phyloP scores from a whole-genome alignment of 2,888 invertebrate genomes.

The Apamea crenata region DNA sequence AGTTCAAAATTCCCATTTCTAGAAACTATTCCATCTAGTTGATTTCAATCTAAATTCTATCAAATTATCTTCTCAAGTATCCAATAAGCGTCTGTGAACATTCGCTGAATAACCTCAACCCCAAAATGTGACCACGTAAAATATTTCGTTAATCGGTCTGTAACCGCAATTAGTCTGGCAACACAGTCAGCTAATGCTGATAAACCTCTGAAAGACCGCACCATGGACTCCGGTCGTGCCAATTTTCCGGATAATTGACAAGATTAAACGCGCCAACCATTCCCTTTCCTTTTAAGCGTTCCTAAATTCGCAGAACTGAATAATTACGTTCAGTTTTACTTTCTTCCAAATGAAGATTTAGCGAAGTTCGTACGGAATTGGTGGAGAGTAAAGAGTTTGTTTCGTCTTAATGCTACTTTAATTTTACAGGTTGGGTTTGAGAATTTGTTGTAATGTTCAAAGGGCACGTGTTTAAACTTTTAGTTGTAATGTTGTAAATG shows the following conservation, averaged over 20 bases:
- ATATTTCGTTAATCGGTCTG: constrained; percentile 43
- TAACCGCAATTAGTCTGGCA: constrained; percentile 47
- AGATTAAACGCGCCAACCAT: constrained; percentile 81
- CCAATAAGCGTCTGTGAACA: constrained; percentile 30
- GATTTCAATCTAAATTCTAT: constrained; percentile 26
- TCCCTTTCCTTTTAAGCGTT: constrained; percentile 78
- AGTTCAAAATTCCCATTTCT: constrained; percentile 38
- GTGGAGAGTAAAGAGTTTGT: constrained; percentile 73
- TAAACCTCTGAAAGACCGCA: constrained; percentile 69
- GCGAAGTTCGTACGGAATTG: constrained; percentile 69
- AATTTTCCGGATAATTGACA: constrained; percentile 84
- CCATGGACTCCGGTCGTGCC: constrained; percentile 67
- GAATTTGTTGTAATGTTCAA: constrained; percentile 46
- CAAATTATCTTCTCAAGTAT: constrained; percentile 19
- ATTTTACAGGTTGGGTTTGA: constrained; percentile 59
- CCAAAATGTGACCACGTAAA: constrained; percentile 35
- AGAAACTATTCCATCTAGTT: constrained; percentile 30
- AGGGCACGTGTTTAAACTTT: constrained; percentile 42
- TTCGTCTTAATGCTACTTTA: constrained; percentile 69
- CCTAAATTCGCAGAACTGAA: constrained; percentile 77
- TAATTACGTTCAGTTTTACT: constrained; percentile 80
- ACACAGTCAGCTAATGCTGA: constrained; percentile 57
- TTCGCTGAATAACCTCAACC: background rate
- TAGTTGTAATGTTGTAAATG: constrained; percentile 46
- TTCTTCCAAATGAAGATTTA: constrained; percentile 79